A percentile compares a stretch with the other conserved stretches of the same genome.
Evolutionary conservation across 2,113 vertebrate genomes (phyloP).

Genomic region (Nettapus auritus): DNA sequence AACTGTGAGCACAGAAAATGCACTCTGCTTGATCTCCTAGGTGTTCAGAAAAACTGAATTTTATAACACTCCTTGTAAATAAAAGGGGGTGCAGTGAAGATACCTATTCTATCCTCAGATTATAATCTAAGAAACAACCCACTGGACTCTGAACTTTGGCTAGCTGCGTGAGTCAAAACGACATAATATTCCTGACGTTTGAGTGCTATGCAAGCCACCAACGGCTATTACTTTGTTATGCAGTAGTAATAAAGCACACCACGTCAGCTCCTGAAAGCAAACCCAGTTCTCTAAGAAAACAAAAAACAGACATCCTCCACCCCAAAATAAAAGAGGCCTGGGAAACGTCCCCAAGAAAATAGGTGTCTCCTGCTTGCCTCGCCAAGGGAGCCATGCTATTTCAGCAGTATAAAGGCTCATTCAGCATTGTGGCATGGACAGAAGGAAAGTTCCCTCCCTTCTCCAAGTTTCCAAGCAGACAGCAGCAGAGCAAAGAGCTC

Average conservation of each 20-base stretch:
- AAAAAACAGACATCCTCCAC: background rate
- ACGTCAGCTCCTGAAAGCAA: background rate
- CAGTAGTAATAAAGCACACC: background rate
- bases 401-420: constrained; percentile 21
- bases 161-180: background rate
- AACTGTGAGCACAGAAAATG: background rate
- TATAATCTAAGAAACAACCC: background rate
- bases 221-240: background rate
- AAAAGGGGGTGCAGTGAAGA: background rate
- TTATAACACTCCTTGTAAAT: background rate
- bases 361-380: background rate
- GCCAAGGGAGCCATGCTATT: background rate
- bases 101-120: background rate
- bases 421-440: background rate
- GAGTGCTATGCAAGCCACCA: background rate
- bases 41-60: background rate
- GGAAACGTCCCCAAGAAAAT: background rate
- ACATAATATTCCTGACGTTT: background rate
- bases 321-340: background rate
- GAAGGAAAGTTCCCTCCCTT: constrained; percentile 26
- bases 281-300: background rate
- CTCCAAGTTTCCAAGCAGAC: constrained; percentile 52
- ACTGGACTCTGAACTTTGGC: background rate
- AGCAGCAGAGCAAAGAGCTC: constrained; percentile 6
- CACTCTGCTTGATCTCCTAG: background rate